Conservation (phyloP, 2,888 invertebrate species). For the Drosophila rubida region DNA sequence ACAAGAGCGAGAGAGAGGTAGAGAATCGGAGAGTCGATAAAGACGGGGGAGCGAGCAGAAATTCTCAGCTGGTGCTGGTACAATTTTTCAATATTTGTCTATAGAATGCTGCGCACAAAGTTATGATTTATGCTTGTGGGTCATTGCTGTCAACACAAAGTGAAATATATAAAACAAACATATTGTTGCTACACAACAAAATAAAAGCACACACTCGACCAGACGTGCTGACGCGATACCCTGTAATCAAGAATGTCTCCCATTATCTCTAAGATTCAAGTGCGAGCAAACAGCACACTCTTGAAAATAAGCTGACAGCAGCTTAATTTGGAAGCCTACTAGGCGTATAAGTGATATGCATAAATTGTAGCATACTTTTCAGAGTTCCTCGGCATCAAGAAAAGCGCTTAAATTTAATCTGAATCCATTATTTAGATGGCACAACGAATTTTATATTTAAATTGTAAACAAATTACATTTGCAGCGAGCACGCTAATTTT, state of each 20-base stretch:
- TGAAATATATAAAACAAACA: constrained; percentile 69
- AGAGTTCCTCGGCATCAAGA: constrained; percentile 1
- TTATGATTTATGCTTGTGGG: constrained; percentile 83
- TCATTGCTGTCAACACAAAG: constrained; percentile 81
- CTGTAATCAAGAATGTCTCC: background rate
- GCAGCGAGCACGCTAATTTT: constrained; percentile 1
- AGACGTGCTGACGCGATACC: constrained; percentile 10
- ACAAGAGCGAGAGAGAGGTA: background rate
- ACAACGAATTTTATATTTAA: constrained; percentile 8
- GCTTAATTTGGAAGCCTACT: background rate
- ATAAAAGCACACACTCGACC: background rate
- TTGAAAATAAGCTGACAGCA: background rate
- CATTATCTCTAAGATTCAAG: background rate
- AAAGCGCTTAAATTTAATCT: background rate
- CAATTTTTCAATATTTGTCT: constrained; percentile 61
- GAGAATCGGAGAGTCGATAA: background rate
- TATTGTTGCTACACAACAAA: constrained; percentile 45
- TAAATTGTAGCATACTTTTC: constrained; percentile 48
- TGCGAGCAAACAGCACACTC: background rate
- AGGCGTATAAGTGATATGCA: constrained; percentile 32
- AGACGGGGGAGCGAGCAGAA: background rate
- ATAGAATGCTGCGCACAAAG: constrained; percentile 51
- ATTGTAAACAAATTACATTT: constrained; percentile 14
- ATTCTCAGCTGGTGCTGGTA: constrained; percentile 28
- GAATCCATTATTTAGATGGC: background rate